phyloP scores from a whole-genome alignment of 2,888 invertebrate genomes.

The Lasioglossum vierecki region DNA sequence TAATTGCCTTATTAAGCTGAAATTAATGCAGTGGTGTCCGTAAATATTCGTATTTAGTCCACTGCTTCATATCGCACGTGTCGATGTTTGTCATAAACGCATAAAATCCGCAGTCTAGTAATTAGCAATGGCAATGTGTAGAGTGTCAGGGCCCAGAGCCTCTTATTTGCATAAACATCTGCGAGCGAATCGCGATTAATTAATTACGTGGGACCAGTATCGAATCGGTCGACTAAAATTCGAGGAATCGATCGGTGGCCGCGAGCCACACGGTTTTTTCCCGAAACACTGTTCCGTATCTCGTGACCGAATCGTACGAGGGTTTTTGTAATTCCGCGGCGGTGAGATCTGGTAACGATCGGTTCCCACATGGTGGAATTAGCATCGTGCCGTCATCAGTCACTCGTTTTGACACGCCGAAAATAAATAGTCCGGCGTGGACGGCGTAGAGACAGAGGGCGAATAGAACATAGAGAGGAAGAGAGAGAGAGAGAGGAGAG shows the following conservation, averaged over 20 bases:
- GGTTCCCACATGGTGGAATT: conserved; percentile 77
- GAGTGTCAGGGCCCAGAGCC: neutral
- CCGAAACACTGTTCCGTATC: conserved; percentile 33
- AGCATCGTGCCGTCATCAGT: conserved; percentile 78
- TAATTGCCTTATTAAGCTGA: too few species aligned
- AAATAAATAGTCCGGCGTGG: conserved; percentile 75
- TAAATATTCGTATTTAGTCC: too few species aligned
- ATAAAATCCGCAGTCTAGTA: too few species aligned
- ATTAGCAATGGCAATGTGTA: neutral
- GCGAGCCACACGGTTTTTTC: conserved; percentile 28
- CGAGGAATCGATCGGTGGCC: conserved; percentile 35
- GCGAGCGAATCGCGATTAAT: neutral
- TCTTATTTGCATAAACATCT: conserved; percentile 1
- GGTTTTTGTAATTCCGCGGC: conserved; percentile 62
- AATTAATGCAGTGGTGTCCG: too few species aligned
- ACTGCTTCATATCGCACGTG: too few species aligned
- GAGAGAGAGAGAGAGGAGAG: neutral
- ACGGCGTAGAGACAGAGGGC: conserved; percentile 3
- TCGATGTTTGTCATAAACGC: too few species aligned
- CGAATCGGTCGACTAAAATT: conserved; percentile 23
- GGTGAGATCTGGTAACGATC: conserved; percentile 70
- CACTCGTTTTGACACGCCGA: conserved; percentile 77
- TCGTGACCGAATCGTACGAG: conserved; percentile 39
- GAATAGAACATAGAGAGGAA: neutral
- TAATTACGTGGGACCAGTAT: neutral